Base-by-base conservation (phyloP, 2,888 invertebrate species). In the Masnerella sp. region DNA sequence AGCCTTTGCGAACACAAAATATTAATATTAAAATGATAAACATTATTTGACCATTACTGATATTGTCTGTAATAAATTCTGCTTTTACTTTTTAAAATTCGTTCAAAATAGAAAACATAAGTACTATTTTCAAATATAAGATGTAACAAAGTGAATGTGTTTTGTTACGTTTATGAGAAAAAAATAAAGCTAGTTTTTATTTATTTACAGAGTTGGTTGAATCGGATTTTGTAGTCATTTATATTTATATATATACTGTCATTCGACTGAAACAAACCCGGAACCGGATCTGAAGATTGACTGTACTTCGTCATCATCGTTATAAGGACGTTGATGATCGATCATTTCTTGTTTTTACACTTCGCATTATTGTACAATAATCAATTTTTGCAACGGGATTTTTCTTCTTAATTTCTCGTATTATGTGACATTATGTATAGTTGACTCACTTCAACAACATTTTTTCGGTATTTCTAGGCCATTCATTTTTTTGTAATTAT, bases 201-300 rank as follows among this genome's bases (percentile, higher is more conserved):
- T n/a, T n/a, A n/a, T n/a, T n/a, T n/a, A n/a, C n/a, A n/a, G n/a
- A n/a, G n/a, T n/a, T n/a, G n/a, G n/a, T n/a, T n/a, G n/a, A n/a
- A n/a, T n/a, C n/a, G n/a, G n/a, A n/a, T n/a, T n/a, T n/a, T n/a
- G n/a, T n/a, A n/a, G n/a, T n/a, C n/a, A n/a, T n/a, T n/a, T n/a
- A n/a, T n/a, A n/a, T n/a, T n/a, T n/a, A n/a, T n/a, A n/a, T n/a
- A 38, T 38, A 25, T 22, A 36, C 30, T 36, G 15, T 42, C 45
- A 56, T 8, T 17, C 45, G 25, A 14, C 42, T 73, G 64, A 62
- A 47, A 30, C 58, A 67, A 45, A 54, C 72, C 70, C 77, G 78
- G 79, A 81, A 80, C 80, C 79, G 81, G 81, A 81, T 80, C 77
- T 73, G 59, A 68, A 62, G 75, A 74, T 61, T 74, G 43, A 54